Evolutionary conservation across 2,797 vertebrate species (phyloP), one percentile per base, ranked within the genome.

Genomic region (Pteronotus mesoamericanus): DNA sequence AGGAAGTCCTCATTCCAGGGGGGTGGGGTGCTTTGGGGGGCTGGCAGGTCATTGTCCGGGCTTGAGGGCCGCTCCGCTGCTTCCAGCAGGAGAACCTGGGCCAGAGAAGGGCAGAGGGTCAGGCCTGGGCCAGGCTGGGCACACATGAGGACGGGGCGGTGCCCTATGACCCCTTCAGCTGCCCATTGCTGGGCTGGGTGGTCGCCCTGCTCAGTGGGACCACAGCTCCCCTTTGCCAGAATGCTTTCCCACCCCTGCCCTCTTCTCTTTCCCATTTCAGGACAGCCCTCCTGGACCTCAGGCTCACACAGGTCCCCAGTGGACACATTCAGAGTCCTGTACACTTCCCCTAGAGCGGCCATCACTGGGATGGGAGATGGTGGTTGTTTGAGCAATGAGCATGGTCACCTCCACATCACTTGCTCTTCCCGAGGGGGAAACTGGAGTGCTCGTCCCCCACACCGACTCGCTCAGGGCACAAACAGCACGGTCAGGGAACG

Each of bases 71-170:
- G 95, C 82, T 98, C 98, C 0, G 98, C 98, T 5, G 98, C 98
- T 94, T 99, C 98, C 0, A 99, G 97, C 83, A 98, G 98, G 46
- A 98, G 98, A 83, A 99, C 98, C 99, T 99, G 78, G 15, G 42
- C 11, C 51, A 0, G 29, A 90, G 29, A 42, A 64, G 32, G 32
- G 42, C 42, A 26, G 71, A 64, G 7, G 24, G 55, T 96, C 90
- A 90, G 95, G 71, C 19, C 46, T 7, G 1, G 34, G 18, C 10
- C 5, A 3, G 26, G 51, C 9, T 46, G 1, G 74, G 48, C 77
- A 22, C 6, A 8, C 0, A 1, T 0, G 16, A 11, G 34, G 37
- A 12, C 51, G 2, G 75, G 26, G 24, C 1, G 1, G 26, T 9
- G 19, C 16, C 46, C 34, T 51, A 2, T 1, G 59, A 34, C 53